phyloP scores from a whole-genome alignment of 2,113 vertebrate species.

The Fregetta grallaria region DNA sequence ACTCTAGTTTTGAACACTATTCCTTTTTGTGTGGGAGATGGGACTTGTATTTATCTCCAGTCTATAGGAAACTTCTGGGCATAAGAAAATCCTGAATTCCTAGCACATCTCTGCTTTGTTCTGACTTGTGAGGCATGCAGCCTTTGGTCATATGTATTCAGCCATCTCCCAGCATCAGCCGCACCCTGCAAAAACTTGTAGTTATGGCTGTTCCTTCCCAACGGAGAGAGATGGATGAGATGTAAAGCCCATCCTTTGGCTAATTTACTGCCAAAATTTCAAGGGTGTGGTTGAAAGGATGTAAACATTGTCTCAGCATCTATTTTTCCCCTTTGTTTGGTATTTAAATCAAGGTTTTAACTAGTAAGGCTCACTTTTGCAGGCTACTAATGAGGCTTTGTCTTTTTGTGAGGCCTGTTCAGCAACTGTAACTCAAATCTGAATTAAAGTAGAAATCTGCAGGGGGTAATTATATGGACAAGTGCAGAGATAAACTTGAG shows the following conservation, averaged over 20 bases:
- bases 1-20: not conserved
- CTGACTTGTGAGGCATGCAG: constrained; percentile 46
- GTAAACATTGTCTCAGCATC: constrained; percentile 35
- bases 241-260: constrained; percentile 7
- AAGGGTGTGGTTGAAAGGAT: not conserved
- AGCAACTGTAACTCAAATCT: not conserved
- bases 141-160: constrained; percentile 1
- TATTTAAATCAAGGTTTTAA: constrained; percentile 12
- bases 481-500: constrained; percentile 17
- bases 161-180: constrained; percentile 17
- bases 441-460: constrained; percentile 20
- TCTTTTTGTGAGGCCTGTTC: not conserved
- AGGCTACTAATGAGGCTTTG: not conserved
- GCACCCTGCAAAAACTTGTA: constrained; percentile 24
- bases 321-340: not conserved
- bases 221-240: not conserved
- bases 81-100: constrained; percentile 33
- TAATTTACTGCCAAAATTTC: constrained; percentile 28
- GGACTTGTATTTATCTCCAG: not conserved
- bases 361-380: not conserved
- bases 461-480: constrained; percentile 26
- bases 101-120: constrained; percentile 25
- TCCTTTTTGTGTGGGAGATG: not conserved
- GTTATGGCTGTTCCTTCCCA: constrained; percentile 16
- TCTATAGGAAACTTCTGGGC: not conserved